These are phyloP conservation scores for Stratiomys singularior DNA, from an alignment of 2,888 invertebrate genomes.

Conservation along the genomic window DNA sequence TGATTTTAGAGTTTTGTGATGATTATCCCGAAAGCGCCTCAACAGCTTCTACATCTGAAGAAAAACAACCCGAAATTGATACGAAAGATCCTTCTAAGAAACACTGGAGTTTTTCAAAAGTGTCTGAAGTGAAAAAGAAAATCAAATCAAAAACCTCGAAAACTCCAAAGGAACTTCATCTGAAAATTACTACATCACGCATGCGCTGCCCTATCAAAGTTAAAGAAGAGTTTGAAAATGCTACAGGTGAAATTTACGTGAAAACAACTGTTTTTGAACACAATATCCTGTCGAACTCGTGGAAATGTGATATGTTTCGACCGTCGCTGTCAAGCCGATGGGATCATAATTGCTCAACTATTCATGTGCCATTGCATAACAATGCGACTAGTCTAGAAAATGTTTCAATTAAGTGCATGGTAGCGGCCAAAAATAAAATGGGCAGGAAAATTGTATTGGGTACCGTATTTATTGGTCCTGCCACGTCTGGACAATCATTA, in stretches of 20 bases:
- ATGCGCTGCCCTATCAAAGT: conserved; percentile 65
- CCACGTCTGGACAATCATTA: conserved; percentile 55
- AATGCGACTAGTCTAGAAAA: conserved; percentile 58
- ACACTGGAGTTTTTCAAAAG: conserved; percentile 55
- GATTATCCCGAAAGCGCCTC: conserved; percentile 20
- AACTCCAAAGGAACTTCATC: conserved; percentile 53
- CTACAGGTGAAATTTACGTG: conserved; percentile 73
- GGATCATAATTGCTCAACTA: conserved; percentile 67
- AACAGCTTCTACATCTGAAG: conserved; percentile 39
- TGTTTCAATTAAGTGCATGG: conserved; percentile 60
- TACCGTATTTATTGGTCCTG: conserved; percentile 56
- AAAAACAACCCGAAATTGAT: not conserved
- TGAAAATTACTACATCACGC: conserved; percentile 61
- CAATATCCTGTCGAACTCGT: conserved; percentile 69
- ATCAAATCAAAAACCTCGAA: conserved; percentile 56
- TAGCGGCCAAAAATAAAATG: conserved; percentile 64
- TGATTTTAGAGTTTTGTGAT: conserved; percentile 62
- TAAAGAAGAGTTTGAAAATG: conserved; percentile 64
- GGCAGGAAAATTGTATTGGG: conserved; percentile 64
- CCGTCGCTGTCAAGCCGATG: conserved; percentile 83
- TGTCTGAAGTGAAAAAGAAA: conserved; percentile 60
- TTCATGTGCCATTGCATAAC: conserved; percentile 59
- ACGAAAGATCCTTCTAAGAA: conserved; percentile 51
- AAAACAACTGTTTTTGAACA: conserved; percentile 81
- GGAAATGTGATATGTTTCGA: conserved; percentile 80